phyloP scores from a whole-genome alignment of 2,113 vertebrate genomes.

The Amia ocellicauda region DNA sequence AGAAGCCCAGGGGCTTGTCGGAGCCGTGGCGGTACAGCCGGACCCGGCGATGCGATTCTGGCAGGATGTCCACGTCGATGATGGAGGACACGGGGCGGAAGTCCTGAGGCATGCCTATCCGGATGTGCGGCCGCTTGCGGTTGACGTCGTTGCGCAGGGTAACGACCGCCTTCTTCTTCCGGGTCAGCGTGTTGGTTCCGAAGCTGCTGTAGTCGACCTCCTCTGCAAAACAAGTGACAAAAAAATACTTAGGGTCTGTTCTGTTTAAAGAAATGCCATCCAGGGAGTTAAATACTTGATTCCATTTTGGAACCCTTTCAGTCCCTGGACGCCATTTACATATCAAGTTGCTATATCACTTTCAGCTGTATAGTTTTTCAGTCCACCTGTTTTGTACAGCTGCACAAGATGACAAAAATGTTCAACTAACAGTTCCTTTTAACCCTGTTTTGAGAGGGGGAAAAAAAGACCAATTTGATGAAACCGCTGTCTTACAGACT shows the following conservation, averaged over 20 bases:
- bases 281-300: too few relatives aligned
- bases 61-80: constrained; percentile 96
- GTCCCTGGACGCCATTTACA: too few relatives aligned
- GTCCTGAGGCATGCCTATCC: constrained; percentile 91
- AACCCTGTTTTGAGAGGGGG: too few relatives aligned
- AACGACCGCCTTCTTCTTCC: constrained; percentile 85
- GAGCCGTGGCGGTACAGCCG: constrained; percentile 90
- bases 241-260: constrained; percentile 28
- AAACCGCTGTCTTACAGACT: too few relatives aligned
- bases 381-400: too few relatives aligned
- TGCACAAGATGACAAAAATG: too few relatives aligned
- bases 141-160: constrained; percentile 83
- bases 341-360: too few relatives aligned
- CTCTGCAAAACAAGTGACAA: constrained; percentile 70
- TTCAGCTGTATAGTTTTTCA: too few relatives aligned
- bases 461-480: too few relatives aligned
- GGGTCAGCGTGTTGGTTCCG: constrained; percentile 78
- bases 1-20: constrained; percentile 93
- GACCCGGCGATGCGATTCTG: constrained; percentile 90
- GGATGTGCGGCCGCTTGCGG: constrained; percentile 85
- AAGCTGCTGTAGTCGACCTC: constrained; percentile 90
- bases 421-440: too few relatives aligned
- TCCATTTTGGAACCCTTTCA: too few relatives aligned
- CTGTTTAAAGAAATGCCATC: constrained; percentile 32
- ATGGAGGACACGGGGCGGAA: constrained; percentile 96